Evolutionary conservation across 2,888 invertebrate genomes (phyloP), one percentile per base, ranked within the genome.

Genomic region (Allolobophora icterica): DNA sequence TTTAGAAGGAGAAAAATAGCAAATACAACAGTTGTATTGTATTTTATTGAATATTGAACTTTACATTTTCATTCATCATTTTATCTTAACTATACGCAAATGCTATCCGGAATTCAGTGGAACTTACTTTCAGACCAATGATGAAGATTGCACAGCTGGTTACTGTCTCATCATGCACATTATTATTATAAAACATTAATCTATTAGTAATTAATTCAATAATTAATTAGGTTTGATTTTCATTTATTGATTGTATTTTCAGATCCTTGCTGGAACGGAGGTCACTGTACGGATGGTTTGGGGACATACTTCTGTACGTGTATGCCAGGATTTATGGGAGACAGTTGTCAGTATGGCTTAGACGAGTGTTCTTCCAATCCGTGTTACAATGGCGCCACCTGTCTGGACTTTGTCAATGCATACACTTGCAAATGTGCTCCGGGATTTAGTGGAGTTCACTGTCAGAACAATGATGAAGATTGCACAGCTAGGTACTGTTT

Each of bases 401-500:
- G 99, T 95, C 97, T 97, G 91, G 97, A 99, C 96, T 98, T 98
- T 94, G 98, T 99, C 92, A 98, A 99, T 94, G 94, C 95, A 3
- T 95, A 94, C 92, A 94, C 94, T 2, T 95, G 95, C 91, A 92
- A 93, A 0, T 95, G 95, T 92, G 91, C 89, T 11, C 93, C 94
- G 4, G 95, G 95, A 11, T 95, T 94, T 92, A 94, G 94, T 91
- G 95, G 94, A 0, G 97, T 97, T 93, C 98, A 98, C 95, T 99
- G 99, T 94, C 98, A 99, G 95, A 96, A 97, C 0, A 98, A 99
- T 95, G 97, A 98, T 35, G 98, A 99, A 94, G 98, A 99, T 94
- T 99, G 93, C 91, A 93, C 93, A 5, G 90, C 90, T n/a, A 93
- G 93, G 99, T 94, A 96, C 96, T 15, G 8, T 38, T 87, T 1